Conservation (phyloP, 2,888 invertebrate genomes). For the Odontothrips loti region DNA sequence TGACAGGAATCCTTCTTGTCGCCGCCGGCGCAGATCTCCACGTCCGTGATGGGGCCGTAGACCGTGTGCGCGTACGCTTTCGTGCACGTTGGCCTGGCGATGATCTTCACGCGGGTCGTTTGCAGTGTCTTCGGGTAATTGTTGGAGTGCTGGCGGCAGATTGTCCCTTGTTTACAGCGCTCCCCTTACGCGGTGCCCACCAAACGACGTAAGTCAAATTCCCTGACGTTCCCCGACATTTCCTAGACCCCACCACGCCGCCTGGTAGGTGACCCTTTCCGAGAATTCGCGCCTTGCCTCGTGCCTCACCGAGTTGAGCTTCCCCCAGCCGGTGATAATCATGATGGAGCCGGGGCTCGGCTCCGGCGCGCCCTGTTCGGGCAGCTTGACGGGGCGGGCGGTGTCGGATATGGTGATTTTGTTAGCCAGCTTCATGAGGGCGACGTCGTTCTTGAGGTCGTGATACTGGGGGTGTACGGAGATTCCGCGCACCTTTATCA, state of each 20-base stretch:
- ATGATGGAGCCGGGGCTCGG: not conserved
- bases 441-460: not conserved
- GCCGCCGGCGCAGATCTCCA: slow-evolving; percentile 5
- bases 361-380: not conserved
- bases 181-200: no score
- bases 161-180: no score
- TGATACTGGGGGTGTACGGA: not conserved
- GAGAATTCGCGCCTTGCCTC: no score
- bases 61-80: not conserved
- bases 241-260: no score
- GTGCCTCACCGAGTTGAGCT: not conserved
- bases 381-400: not conserved
- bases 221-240: no score
- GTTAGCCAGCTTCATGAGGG: not conserved
- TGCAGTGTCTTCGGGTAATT: not conserved
- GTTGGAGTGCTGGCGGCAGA: not conserved
- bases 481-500: not conserved
- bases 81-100: not conserved
- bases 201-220: no score
- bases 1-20: not conserved
- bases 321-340: not conserved
- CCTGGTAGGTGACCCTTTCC: no score
- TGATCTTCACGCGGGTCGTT: not conserved
- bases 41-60: not conserved
- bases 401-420: not conserved